Base-by-base conservation (phyloP, 2,797 vertebrate genomes). In the Chiloscyllium punctatum region DNA sequence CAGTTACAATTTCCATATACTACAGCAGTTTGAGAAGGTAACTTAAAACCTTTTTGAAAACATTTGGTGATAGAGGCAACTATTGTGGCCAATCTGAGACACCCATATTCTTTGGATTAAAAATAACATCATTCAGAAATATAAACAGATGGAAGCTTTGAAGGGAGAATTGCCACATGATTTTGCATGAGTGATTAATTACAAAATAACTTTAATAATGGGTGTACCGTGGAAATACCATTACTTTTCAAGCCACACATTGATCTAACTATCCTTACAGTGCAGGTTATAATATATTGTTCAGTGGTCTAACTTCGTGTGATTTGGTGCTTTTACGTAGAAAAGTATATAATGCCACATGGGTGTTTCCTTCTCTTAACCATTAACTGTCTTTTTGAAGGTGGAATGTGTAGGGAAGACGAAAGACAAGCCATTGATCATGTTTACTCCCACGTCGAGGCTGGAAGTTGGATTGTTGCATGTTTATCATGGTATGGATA, bases 381-480 rank as follows among this genome's bases (percentile, higher is more conserved):
- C 66, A 25, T 66, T 92, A 42, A 69, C 68, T 69, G n/a, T 69
- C 21, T 92, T 71, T 71, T 95, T 95, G 25, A 74, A 95, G 94
- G 94, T 95, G 94, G 71, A 95, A 95, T 72, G 68, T 72, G 69
- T 95, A 1, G 71, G 68, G 71, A 95, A 16, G 94, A 77, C 42
- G 27, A 72, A 95, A 77, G 51, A 95, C 21, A 95, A 95, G 33
- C 94, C 94, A 72, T 21, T 95, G 94, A 72, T 95, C 71, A 77
- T 33, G 27, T 95, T 95, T 95, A 74, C 94, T 8, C 48, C 71
- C 42, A 30, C 5, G 30, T 95, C 27, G 13, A 77, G 74, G 27
- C 7, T 66, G 9, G n/a, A 95, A 51, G 72, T 95, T 77, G 51
- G 68, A 51, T 77, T 72, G 18, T n/a, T 27, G 53, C 48, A 4